These are phyloP conservation scores for Drosophila eohydei DNA, from an alignment of 2,888 invertebrate species.

Conservation along the genomic window DNA sequence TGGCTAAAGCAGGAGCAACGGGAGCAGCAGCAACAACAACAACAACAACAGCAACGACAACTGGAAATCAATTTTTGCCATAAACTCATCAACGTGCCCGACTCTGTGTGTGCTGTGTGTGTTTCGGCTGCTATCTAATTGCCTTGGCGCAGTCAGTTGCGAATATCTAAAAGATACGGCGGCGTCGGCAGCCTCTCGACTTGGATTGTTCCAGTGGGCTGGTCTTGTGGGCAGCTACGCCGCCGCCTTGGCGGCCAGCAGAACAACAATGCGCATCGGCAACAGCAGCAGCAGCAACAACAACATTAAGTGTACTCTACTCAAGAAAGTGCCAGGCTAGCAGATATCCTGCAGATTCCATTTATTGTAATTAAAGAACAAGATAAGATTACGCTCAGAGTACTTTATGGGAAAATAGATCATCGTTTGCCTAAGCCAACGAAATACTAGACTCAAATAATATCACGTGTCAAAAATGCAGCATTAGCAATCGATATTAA, in stretches of 20 bases:
- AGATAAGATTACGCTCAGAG: too few relatives aligned
- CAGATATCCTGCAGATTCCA: not conserved
- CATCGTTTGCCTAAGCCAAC: too few relatives aligned
- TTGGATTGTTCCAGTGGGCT: slow-evolving; percentile 49
- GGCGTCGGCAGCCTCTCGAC: slow-evolving; percentile 21
- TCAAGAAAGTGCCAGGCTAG: not conserved
- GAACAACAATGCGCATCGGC: slow-evolving; percentile 54
- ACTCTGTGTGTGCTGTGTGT: slow-evolving; percentile 19
- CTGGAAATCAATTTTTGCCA: slow-evolving; percentile 80
- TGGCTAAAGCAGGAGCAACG: slow-evolving; percentile 38
- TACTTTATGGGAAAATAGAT: too few relatives aligned
- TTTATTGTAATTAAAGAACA: too few relatives aligned
- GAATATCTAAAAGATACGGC: slow-evolving; percentile 63
- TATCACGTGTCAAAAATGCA: too few relatives aligned
- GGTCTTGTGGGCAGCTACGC: slow-evolving; percentile 57
- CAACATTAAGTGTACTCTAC: not conserved
- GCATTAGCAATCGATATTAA: too few relatives aligned
- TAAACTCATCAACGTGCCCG: slow-evolving; percentile 72
- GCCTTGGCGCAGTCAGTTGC: slow-evolving; percentile 70
- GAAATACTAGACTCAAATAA: too few relatives aligned
- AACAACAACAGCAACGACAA: slow-evolving; percentile 53
- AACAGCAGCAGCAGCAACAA: slow-evolving; percentile 8
- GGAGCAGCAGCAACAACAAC: slow-evolving; percentile 46
- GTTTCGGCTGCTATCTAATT: slow-evolving; percentile 73
- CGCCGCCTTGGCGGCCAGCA: slow-evolving; percentile 28